Conservation (phyloP, 2,888 invertebrate genomes). For the Dasypolia templi region DNA sequence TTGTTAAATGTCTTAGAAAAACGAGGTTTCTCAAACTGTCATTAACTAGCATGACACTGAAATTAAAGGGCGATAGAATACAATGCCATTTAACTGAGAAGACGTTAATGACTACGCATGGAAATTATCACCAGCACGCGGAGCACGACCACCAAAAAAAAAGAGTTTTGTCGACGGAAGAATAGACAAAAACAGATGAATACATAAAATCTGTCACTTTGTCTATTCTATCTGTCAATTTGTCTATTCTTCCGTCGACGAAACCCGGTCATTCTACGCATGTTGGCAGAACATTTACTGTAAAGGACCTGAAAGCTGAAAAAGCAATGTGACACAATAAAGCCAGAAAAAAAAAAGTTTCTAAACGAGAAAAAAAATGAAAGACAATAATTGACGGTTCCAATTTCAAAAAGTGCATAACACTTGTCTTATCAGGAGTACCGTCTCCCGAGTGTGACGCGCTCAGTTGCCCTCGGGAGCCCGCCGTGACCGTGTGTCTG, state of each 20-base stretch:
- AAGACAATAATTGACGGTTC: slow-evolving; percentile 5
- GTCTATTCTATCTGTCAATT: no score
- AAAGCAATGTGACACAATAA: background rate
- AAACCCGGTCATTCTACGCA: no score
- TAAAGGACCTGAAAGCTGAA: background rate
- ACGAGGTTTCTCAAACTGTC: background rate
- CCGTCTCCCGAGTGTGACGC: slow-evolving; percentile 68
- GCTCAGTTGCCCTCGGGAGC: slow-evolving; percentile 82
- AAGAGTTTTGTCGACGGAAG: no score
- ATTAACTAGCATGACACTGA: background rate
- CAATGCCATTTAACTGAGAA: background rate
- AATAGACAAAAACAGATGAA: no score
- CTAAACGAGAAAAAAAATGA: background rate
- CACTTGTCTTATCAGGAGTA: slow-evolving; percentile 62
- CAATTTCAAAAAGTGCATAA: slow-evolving; percentile 39
- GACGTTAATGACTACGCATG: background rate
- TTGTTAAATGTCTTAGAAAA: no score
- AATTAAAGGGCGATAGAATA: background rate
- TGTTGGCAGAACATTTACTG: no score
- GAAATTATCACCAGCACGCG: no score
- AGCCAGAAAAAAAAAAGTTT: background rate
- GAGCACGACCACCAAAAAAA: no score
- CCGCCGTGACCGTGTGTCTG: slow-evolving; percentile 73
- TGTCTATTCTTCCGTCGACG: no score
- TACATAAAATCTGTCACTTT: no score